Percentiles rank a stretch among this genome's conserved stretches.
phyloP scores from a whole-genome alignment of 2,113 vertebrate species.

The Gulo gulo region DNA sequence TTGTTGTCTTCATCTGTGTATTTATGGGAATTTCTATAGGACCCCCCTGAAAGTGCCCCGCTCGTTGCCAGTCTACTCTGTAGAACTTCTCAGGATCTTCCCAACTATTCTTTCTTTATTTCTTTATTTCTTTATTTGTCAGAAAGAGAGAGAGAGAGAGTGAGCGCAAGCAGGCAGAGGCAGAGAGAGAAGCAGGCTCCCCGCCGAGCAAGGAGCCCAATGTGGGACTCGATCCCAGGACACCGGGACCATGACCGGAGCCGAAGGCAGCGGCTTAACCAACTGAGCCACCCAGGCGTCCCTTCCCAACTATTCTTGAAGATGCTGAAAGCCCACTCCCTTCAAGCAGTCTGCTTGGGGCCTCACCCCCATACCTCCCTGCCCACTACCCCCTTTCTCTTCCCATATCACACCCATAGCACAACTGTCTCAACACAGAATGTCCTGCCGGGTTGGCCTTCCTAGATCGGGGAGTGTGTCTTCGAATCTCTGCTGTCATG shows the following conservation, averaged over 20 bases:
- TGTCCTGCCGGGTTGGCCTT: fast-evolving
- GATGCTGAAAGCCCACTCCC: fast-evolving
- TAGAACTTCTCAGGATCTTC: not conserved
- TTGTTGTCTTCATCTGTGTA: fast-evolving
- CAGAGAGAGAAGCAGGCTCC: too few species aligned
- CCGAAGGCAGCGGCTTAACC: too few species aligned
- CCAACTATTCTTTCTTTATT: fast-evolving
- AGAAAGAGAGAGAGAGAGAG: too few species aligned
- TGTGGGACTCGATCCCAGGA: too few species aligned
- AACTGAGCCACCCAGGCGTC: too few species aligned
- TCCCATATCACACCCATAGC: fast-evolving
- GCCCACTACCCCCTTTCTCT: fast-evolving
- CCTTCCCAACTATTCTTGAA: fast-evolving
- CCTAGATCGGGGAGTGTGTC: fast-evolving
- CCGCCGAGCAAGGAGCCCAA: too few species aligned
- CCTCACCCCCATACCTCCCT: fast-evolving
- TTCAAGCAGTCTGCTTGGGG: fast-evolving
- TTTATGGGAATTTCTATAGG: not conserved
- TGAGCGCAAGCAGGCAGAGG: too few species aligned
- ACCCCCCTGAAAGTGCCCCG: fast-evolving
- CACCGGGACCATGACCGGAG: too few species aligned
- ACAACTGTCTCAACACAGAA: fast-evolving
- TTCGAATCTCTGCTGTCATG: not conserved
- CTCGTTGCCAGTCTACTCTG: fast-evolving
- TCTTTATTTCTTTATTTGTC: too few species aligned